phyloP scores from a whole-genome alignment of 2,113 vertebrate species.

The Albula goreensis region DNA sequence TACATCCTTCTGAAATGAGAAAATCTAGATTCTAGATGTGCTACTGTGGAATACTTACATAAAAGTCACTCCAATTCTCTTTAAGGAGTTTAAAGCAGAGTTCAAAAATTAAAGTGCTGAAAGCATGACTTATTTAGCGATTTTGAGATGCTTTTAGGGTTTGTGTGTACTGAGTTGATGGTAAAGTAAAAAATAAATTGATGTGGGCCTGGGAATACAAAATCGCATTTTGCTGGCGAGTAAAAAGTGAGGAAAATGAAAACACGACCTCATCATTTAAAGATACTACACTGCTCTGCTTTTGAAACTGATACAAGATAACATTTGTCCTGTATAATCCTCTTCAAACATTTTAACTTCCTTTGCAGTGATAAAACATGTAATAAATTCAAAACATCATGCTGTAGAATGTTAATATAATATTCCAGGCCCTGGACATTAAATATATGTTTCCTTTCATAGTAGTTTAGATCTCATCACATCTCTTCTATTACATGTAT shows the following conservation, averaged over 20 bases:
- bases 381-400: too few species aligned
- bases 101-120: background rate
- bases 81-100: slow-evolving; percentile 1
- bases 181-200: slow-evolving; percentile 2
- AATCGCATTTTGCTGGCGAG: too few species aligned
- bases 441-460: background rate
- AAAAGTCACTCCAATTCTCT: background rate
- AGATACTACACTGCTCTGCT: too few species aligned
- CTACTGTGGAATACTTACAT: background rate
- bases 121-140: background rate
- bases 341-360: background rate
- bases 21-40: background rate
- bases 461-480: background rate
- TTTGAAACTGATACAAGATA: too few species aligned
- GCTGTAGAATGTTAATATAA: background rate
- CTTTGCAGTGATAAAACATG: background rate
- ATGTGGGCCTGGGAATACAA: background rate
- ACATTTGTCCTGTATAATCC: background rate
- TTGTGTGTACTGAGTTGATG: background rate
- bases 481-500: background rate
- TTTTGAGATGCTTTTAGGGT: background rate
- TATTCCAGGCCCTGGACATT: background rate
- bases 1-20: too few species aligned
- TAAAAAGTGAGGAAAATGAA: too few species aligned
- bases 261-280: too few species aligned